Conservation (phyloP, 1,140 invertebrate genomes). For the Cheumatopsyche charites region DNA sequence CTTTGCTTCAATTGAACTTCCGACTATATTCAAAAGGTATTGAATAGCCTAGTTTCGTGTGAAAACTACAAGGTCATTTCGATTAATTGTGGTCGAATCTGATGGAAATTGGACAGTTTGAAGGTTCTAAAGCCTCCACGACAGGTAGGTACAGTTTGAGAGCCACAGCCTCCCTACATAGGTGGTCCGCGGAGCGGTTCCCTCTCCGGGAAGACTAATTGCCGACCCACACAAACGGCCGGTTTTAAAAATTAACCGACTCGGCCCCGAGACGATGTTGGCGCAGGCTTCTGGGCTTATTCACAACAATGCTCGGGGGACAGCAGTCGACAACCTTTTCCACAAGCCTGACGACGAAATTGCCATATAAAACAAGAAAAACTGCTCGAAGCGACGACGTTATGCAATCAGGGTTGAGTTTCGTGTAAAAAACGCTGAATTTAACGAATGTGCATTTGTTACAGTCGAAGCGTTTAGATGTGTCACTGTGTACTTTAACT, state of each 20-base stretch:
- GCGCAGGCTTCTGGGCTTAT: constrained; percentile 38
- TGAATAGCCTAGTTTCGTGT: no score
- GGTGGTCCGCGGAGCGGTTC: constrained; percentile 44
- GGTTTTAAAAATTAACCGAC: constrained; percentile 49
- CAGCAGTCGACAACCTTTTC: constrained; percentile 23
- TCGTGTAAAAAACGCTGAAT: background rate
- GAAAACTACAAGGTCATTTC: no score
- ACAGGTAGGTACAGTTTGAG: constrained; percentile 12
- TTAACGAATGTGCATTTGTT: constrained; percentile 27
- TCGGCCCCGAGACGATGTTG: constrained; percentile 28
- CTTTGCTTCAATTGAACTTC: no score
- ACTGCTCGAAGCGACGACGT: background rate
- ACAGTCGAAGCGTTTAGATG: constrained; percentile 18
- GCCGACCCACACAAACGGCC: constrained; percentile 46
- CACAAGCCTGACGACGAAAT: background rate
- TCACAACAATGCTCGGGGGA: background rate
- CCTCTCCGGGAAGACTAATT: constrained; percentile 47
- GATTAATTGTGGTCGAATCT: no score
- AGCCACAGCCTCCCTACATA: constrained; percentile 31
- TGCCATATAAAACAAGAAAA: constrained; percentile 2
- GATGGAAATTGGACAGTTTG: no score
- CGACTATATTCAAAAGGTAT: no score
- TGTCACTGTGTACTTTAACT: background rate
- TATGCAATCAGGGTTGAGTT: background rate
- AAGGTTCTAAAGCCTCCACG: background rate